Conservation (phyloP, 2,797 vertebrate species). For the Pangasius sanitwongsei region DNA sequence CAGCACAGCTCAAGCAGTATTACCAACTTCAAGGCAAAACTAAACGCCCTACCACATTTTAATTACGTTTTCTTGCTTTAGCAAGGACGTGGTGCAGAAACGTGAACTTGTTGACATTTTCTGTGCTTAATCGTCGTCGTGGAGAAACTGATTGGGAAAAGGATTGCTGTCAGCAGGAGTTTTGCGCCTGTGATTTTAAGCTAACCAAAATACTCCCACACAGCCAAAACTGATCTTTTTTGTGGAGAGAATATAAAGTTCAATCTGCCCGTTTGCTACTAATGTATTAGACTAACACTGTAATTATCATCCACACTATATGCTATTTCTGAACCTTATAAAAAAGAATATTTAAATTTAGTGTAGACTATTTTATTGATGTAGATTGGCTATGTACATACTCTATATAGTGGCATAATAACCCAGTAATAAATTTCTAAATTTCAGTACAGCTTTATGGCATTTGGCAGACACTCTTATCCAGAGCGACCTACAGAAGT, state of each 20-base stretch:
- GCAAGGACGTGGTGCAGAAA: background rate
- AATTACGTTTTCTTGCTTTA: background rate
- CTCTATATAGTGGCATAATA: background rate
- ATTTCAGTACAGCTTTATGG: background rate
- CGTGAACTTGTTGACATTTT: background rate
- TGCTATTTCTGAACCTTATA: background rate
- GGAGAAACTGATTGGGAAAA: background rate
- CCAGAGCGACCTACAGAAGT: background rate
- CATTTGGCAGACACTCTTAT: background rate
- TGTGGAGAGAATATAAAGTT: background rate
- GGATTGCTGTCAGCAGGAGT: background rate
- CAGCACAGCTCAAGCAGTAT: background rate
- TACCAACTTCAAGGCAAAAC: background rate
- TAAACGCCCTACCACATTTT: background rate
- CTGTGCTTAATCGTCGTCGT: background rate
- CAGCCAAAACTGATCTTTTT: background rate
- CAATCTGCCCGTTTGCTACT: background rate
- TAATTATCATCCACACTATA: background rate
- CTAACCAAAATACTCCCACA: background rate
- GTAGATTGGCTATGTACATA: background rate
- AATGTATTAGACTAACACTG: background rate
- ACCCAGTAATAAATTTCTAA: background rate
- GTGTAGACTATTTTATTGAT: background rate
- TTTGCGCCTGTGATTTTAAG: background rate
- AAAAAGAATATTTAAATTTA: background rate